Evolutionary conservation across 2,113 vertebrate species (phyloP).

Genomic region (human (Homo sapiens)): GRCh38 chr12:126465501-126466000

Average conservation of each 20-base stretch:
- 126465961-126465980: neutral
- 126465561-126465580: neutral
- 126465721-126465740: neutral
- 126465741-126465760: neutral
- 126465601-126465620: neutral
- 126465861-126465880: neutral
- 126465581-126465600: accelerated
- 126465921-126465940: constrained; percentile 1
- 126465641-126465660: neutral
- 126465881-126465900: neutral
- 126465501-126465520: neutral
- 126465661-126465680: neutral
- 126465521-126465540: neutral
- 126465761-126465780: neutral
- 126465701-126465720: neutral
- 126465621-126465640: neutral
- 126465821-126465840: neutral
- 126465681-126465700: neutral
- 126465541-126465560: neutral
- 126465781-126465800: neutral
- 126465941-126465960: neutral
- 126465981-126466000: neutral
- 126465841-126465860: neutral
- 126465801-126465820: neutral
- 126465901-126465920: neutral